A percentile compares a stretch with the other conserved stretches of the same genome.
Evolutionary conservation across 1,140 invertebrate genomes (phyloP).

Genomic region (Plectus sambesii): DNA sequence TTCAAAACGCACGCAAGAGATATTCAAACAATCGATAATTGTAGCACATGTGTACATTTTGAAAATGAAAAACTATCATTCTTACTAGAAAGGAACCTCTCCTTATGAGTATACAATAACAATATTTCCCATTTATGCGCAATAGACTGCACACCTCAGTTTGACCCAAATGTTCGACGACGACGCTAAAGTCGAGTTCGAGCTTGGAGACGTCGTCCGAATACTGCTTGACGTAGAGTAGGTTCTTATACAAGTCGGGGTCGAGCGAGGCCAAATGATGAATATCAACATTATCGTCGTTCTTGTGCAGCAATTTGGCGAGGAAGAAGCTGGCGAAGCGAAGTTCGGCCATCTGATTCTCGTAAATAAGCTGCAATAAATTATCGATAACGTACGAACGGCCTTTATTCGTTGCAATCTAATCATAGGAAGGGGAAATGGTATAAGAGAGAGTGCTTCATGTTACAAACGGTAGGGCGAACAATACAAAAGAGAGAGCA

Average conservation of each 20-base stretch:
- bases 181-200: constrained; percentile 78
- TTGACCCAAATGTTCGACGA: constrained; percentile 77
- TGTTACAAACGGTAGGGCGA: too few species aligned
- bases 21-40: too few species aligned
- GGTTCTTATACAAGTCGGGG: constrained; percentile 74
- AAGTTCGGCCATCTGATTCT: constrained; percentile 82
- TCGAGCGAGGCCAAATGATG: constrained; percentile 85
- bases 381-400: constrained; percentile 6
- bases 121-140: constrained; percentile 11
- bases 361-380: constrained; percentile 67
- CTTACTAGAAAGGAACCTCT: too few species aligned
- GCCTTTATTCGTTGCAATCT: constrained; percentile 9
- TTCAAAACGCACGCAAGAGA: too few species aligned
- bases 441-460: too few species aligned
- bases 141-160: constrained; percentile 54
- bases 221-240: constrained; percentile 73
- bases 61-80: too few species aligned
- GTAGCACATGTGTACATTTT: too few species aligned
- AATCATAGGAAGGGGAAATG: too few species aligned
- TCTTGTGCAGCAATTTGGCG: constrained; percentile 65
- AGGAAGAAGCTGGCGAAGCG: constrained; percentile 86
- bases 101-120: too few species aligned
- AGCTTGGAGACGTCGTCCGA: constrained; percentile 50
- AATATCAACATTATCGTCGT: constrained; percentile 66
- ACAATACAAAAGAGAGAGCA: too few species aligned